Evolutionary conservation across 2,797 vertebrate species (phyloP).

Genomic region (Molossus molossus): DNA sequence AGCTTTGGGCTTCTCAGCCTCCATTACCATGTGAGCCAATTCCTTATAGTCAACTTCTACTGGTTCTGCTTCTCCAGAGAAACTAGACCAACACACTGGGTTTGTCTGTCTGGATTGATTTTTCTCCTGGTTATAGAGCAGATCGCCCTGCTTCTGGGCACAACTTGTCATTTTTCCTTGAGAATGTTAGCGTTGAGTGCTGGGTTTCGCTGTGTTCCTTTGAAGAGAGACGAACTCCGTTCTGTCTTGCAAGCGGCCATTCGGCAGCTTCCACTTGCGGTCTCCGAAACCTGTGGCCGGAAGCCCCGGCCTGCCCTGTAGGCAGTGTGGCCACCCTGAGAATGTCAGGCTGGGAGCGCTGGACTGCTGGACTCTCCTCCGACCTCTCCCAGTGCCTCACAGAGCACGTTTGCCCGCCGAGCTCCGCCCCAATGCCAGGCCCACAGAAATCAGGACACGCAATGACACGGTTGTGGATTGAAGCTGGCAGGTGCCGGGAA

Average conservation of each 20-base stretch:
- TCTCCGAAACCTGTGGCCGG: too few species aligned
- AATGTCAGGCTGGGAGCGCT: background rate
- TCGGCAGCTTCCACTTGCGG: background rate
- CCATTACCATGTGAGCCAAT: background rate
- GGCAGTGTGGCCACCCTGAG: too few species aligned
- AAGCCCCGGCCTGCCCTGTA: background rate
- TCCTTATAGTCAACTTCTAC: background rate
- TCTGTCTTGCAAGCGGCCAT: background rate
- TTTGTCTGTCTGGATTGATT: background rate
- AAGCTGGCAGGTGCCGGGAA: background rate
- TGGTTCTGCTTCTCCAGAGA: background rate
- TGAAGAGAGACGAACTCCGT: background rate
- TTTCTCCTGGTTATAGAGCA: background rate
- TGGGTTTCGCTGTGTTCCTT: background rate
- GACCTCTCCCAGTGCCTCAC: background rate
- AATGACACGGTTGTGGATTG: background rate
- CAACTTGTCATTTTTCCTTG: too few species aligned
- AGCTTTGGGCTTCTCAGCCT: background rate
- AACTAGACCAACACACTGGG: background rate
- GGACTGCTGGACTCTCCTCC: background rate
- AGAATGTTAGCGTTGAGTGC: background rate
- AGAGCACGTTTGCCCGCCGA: background rate
- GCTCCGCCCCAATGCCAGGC: background rate
- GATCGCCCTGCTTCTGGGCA: background rate
- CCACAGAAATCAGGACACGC: background rate